phyloP scores from a whole-genome alignment of 2,113 vertebrate species.

The Sus scrofa region DNA sequence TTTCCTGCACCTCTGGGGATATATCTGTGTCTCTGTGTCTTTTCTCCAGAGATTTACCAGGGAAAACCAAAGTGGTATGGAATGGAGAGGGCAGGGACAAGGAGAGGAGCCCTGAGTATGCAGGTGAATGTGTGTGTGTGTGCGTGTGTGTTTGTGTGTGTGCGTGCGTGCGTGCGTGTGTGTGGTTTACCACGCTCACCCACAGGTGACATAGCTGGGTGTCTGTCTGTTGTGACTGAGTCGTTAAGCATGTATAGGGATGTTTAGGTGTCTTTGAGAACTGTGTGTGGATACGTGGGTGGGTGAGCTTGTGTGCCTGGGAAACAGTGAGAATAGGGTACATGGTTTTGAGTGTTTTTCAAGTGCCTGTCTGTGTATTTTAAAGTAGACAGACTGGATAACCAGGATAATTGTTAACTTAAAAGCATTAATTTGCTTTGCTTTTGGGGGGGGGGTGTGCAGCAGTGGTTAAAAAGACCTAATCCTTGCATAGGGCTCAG shows the following conservation, averaged over 20 bases:
- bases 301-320: neutral
- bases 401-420: constrained; percentile 83
- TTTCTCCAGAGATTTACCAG: neutral
- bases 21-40: neutral
- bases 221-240: neutral
- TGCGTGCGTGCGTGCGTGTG: no score
- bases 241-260: neutral
- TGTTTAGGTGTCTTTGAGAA: neutral
- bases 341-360: constrained; percentile 72
- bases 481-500: constrained; percentile 73
- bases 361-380: constrained; percentile 75
- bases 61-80: neutral
- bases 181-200: neutral
- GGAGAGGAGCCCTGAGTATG: neutral
- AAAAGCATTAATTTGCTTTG: constrained; percentile 84
- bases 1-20: neutral
- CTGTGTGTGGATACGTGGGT: neutral
- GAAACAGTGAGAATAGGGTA: neutral
- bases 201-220: neutral
- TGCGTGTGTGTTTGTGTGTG: neutral
- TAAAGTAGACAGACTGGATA: constrained; percentile 83
- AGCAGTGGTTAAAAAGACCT: constrained; percentile 73
- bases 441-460: constrained; percentile 25
- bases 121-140: neutral
- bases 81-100: neutral